Percentiles rank a stretch among this genome's conserved stretches.
phyloP scores from a whole-genome alignment of 2,797 vertebrate species.

The Halcyon chelicuti region DNA sequence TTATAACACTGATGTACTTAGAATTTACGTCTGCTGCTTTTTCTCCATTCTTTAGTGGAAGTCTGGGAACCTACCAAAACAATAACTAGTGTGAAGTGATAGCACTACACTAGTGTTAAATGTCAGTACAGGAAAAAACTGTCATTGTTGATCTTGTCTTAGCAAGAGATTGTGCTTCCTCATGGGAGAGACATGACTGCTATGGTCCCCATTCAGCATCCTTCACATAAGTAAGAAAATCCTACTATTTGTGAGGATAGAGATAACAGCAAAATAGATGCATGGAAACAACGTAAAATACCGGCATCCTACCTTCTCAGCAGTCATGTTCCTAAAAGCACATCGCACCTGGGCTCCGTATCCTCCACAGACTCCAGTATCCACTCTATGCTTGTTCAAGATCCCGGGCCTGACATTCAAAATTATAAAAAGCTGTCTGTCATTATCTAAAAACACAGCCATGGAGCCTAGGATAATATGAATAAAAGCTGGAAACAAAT shows the following conservation, averaged over 20 bases:
- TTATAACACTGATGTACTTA: background rate
- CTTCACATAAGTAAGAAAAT: background rate
- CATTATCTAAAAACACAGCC: background rate
- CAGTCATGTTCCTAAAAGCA: background rate
- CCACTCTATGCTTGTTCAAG: background rate
- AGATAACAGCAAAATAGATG: background rate
- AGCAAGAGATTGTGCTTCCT: background rate
- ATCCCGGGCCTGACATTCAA: background rate
- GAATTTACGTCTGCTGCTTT: background rate
- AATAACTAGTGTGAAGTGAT: background rate
- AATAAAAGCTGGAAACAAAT: slow-evolving; percentile 42
- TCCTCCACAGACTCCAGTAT: background rate
- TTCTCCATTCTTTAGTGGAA: background rate
- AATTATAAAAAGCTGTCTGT: background rate
- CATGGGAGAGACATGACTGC: background rate
- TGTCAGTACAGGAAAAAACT: background rate
- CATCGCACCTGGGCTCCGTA: background rate
- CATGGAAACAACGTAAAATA: background rate
- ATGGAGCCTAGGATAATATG: background rate
- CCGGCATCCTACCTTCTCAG: background rate
- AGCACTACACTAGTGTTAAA: background rate
- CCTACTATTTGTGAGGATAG: background rate
- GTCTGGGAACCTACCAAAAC: background rate
- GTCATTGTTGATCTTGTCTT: background rate
- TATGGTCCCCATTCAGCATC: background rate